phyloP scores from a whole-genome alignment of 2,797 vertebrate species.

The Orestias chungarensis region DNA sequence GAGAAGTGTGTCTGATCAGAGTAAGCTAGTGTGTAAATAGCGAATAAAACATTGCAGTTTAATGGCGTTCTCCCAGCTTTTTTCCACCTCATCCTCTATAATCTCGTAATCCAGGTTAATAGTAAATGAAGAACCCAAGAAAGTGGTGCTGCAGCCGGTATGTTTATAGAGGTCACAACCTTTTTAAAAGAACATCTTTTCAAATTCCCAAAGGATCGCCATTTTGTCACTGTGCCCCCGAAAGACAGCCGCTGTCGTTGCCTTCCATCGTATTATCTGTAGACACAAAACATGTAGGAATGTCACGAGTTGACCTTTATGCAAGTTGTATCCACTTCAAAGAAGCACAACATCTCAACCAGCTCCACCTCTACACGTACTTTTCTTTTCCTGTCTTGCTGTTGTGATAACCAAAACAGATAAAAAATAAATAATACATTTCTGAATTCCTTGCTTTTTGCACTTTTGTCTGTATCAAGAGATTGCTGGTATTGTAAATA shows the following conservation, averaged over 20 bases:
- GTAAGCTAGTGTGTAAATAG: background rate
- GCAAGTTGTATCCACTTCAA: slow-evolving; percentile 30
- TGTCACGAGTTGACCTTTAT: slow-evolving; percentile 31
- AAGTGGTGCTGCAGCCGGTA: background rate
- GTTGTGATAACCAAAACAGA: slow-evolving; percentile 34
- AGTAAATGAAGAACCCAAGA: background rate
- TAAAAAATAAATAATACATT: no score
- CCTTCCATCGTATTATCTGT: background rate
- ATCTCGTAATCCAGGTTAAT: background rate
- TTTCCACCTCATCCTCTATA: background rate
- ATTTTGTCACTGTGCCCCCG: background rate
- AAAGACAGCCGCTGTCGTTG: background rate
- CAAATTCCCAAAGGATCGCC: background rate
- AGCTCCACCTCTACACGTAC: slow-evolving; percentile 6
- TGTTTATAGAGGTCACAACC: background rate
- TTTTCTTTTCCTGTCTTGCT: background rate
- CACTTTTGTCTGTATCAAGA: slow-evolving; percentile 58
- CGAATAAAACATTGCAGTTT: background rate
- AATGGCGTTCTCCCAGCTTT: background rate
- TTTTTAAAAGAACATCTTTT: background rate
- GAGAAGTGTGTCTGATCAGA: background rate
- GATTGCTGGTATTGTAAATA: slow-evolving; percentile 57
- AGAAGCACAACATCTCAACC: slow-evolving; percentile 56
- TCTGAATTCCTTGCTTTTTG: slow-evolving; percentile 31
- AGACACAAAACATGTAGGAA: slow-evolving; percentile 26